Base-by-base conservation (phyloP, 2,888 invertebrate genomes). In the Julus scandinavius region DNA sequence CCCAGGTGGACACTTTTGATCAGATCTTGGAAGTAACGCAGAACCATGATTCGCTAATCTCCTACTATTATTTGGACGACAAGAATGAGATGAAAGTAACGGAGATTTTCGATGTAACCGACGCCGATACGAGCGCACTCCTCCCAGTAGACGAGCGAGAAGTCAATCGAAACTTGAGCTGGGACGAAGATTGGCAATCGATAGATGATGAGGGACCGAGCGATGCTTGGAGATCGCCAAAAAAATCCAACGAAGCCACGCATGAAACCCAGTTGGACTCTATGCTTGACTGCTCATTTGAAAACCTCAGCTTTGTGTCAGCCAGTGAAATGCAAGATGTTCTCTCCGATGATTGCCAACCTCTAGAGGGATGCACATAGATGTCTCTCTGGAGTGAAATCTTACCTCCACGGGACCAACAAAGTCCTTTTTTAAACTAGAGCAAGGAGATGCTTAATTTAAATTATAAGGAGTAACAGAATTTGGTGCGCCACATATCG, bases 61-160 rank as follows among this genome's bases (percentile, higher is more conserved):
- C 97, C 0, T 98, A 96, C 93, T 97, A 98, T 93, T 98, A 97
- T 92, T 95, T 96, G 92, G 97, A 97, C 92, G 95, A 96, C 91
- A 95, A 96, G 91, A 96, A 97, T 92, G 95, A 96, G 94, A 96
- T 92, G 91, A 96, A 96, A 93, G 95, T 97, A 91, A 97, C 97
- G 0, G 97, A 97, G 93, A 97, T 97, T 91, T 97, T 96, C 92
- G 97, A 97, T 92, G 96, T 97, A 91, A 96, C 96, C 0, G 96
- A 96, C 90, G 94, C 95, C 87, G 96, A 96, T 90, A 94, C 49
- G 1, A 54, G 87, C 38, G 83, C 83, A 13, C 40, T 88, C 9
- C 38, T 89, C 20, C 72, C 83, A n/a, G 63, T 38, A 5, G 89
- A 88, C 2, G 88, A 88, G 50, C 84, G 54, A 5, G 87, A 88